Conservation (phyloP, 2,797 vertebrate species). For the Ambastaia sidthimunki region DNA sequence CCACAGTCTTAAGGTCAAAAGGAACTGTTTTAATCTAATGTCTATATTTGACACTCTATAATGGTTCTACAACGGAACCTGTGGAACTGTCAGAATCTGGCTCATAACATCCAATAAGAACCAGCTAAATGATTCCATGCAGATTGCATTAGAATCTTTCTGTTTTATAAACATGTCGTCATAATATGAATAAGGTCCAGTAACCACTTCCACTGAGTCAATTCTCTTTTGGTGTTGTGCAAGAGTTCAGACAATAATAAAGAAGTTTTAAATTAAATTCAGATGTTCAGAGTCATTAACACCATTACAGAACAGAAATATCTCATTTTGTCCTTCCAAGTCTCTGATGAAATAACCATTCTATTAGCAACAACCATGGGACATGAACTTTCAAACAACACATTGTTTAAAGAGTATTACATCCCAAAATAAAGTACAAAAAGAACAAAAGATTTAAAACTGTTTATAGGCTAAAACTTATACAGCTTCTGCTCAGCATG, state of each 20-base stretch:
- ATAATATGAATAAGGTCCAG: neutral
- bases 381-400: neutral
- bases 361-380: neutral
- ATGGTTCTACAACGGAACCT: neutral
- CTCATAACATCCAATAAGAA: neutral
- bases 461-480: neutral
- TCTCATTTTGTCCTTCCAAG: neutral
- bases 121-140: too few species aligned
- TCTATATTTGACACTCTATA: too few species aligned
- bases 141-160: neutral
- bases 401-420: neutral
- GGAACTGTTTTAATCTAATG: neutral
- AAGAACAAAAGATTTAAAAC: neutral
- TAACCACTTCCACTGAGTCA: neutral
- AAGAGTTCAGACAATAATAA: too few species aligned
- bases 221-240: neutral
- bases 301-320: neutral
- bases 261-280: neutral
- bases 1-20: neutral
- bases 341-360: neutral
- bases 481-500: neutral
- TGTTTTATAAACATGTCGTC: neutral
- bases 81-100: neutral
- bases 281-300: neutral
- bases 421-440: too few species aligned